Base-by-base conservation (phyloP, 2,797 vertebrate species). In the Sebastes nivosus region DNA sequence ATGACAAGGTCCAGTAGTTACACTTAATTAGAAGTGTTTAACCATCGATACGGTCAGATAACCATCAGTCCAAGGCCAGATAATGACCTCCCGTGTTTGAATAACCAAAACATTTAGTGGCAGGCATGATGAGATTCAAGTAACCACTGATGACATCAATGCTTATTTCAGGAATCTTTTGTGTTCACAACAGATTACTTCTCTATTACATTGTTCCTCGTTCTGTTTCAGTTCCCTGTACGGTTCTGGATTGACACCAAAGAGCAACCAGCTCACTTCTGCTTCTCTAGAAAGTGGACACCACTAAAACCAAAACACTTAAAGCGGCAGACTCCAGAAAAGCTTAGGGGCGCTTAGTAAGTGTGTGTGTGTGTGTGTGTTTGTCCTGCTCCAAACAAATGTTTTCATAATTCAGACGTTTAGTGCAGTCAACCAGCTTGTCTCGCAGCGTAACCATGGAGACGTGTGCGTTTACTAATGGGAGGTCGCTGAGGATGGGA, bases 361-460 rank as follows among this genome's bases (percentile, higher is more conserved):
- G 55, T 54, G 8, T 60, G 38, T 2, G 52, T 55, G 24, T 73
- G 24, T 22, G 36, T 57, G 46, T 65, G 36, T 60, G 50, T 65
- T 25, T 42, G 57, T 25, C 82, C 73, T 71, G 81, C 66, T 79
- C 57, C 77, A 83, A 89, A 92, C 71, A 75, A 76, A 81, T 61
- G 79, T 84, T 89, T 92, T 88, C 89, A 93, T 92, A 92, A 93
- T 93, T 93, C 83, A 93, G 59, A 38, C 83, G 12, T 75, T 86
- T 85, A 87, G 87, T 81, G 86, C 77, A 90, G 73, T 74, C 82
- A 90, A 89, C 77, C 87, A 55, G 79, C 72, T 75, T 74, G 83
- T 88, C 87, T 89, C 7, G 14, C 24, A 38, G 25, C 0, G 86
- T 93, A 86, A 87, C 93, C 88, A 93, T 93, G 88, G 91, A 42